These are phyloP conservation scores for Setophaga kirtlandii DNA, from an alignment of 2,113 vertebrate species.

Conservation along the genomic window DNA sequence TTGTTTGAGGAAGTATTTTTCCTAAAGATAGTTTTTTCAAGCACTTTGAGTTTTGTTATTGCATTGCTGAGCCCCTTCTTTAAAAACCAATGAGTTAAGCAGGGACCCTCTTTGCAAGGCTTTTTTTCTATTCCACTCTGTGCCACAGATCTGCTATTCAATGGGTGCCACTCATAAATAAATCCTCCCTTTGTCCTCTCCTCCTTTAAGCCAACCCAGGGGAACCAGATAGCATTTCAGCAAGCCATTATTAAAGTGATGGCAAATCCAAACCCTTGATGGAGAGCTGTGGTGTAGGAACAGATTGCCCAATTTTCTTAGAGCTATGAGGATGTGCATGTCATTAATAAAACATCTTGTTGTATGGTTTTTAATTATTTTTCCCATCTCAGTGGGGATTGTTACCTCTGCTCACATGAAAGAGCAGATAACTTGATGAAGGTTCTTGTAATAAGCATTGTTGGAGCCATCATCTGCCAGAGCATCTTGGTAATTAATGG, in stretches of 20 bases:
- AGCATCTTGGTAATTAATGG: constrained; percentile 52
- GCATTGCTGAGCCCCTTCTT: neutral
- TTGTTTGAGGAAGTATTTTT: neutral
- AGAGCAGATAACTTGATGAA: constrained; percentile 44
- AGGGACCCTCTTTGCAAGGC: neutral
- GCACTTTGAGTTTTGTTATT: neutral
- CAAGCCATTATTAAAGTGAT: neutral
- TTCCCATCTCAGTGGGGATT: constrained; percentile 40
- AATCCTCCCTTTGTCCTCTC: neutral
- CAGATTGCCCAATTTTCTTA: constrained; percentile 32
- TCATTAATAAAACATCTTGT: constrained; percentile 66
- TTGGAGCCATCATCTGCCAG: constrained; percentile 44
- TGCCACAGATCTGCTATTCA: neutral
- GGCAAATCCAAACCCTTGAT: neutral
- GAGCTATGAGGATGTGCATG: rapidly evolving
- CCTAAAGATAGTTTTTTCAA: neutral
- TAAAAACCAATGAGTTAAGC: neutral
- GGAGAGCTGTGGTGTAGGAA: neutral
- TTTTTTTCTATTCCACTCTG: neutral
- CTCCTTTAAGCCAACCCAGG: neutral
- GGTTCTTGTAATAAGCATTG: constrained; percentile 51
- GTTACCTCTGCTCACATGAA: constrained; percentile 21
- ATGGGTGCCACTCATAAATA: neutral
- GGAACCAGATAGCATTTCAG: neutral
- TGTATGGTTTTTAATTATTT: constrained; percentile 65